phyloP scores from a whole-genome alignment of 92 coral and sea anemone genomes.

The Phymanthus crucifer region DNA sequence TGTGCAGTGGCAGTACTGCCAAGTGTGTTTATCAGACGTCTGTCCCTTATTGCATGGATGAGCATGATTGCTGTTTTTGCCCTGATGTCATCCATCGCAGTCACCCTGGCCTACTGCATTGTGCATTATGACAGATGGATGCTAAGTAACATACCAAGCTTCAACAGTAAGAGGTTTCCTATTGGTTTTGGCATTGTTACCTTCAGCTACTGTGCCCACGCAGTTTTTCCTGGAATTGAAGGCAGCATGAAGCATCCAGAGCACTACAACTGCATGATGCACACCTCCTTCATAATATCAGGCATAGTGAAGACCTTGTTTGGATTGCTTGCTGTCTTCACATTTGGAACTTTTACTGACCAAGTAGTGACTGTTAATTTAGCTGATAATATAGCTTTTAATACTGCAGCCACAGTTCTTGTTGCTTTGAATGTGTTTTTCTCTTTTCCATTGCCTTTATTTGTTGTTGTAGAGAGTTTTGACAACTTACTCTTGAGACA shows the following conservation, averaged over 20 bases:
- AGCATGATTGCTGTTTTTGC: constrained; percentile 92
- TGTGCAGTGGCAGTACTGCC: constrained; percentile 80
- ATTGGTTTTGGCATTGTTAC: constrained; percentile 87
- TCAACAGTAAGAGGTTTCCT: constrained; percentile 68
- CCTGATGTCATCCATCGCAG: constrained; percentile 76
- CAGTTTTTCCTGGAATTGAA: constrained; percentile 91
- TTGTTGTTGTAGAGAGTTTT: constrained; percentile 81
- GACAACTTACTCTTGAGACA: constrained; percentile 62
- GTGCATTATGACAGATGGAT: constrained; percentile 52
- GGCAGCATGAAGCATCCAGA: constrained; percentile 83
- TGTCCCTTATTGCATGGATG: constrained; percentile 92
- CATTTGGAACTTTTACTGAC: constrained; percentile 71
- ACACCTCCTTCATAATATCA: constrained; percentile 69
- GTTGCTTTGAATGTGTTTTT: constrained; percentile 85
- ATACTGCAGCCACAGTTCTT: constrained; percentile 70
- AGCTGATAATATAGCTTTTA: constrained; percentile 67
- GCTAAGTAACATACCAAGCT: constrained; percentile 56
- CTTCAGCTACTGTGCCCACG: constrained; percentile 92
- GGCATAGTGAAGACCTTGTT: constrained; percentile 70
- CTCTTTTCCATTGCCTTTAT: constrained; percentile 84
- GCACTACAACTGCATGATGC: constrained; percentile 77
- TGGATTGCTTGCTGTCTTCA: constrained; percentile 76
- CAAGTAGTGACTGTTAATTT: constrained; percentile 84
- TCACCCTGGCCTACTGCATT: constrained; percentile 75
- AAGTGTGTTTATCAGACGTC: constrained; percentile 72